Evolutionary conservation across 2,797 vertebrate genomes (phyloP).

Genomic region (Synaphobranchus kaupii): DNA sequence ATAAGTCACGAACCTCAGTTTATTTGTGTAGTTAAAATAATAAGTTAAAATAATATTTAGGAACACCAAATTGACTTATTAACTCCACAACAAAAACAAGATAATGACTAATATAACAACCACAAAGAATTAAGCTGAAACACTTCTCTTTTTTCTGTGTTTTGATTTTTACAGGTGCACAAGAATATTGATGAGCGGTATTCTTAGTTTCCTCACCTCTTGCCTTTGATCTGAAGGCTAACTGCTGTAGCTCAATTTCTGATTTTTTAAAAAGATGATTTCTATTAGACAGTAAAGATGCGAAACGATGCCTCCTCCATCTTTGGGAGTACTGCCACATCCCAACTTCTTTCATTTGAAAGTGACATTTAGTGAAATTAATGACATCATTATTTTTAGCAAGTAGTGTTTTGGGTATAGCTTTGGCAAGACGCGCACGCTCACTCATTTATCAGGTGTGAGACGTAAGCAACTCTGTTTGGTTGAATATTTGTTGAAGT

Average conservation of each 20-base stretch:
- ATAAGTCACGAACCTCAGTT: constrained; percentile 4
- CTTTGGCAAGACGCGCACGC: not conserved
- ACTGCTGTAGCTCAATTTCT: no score
- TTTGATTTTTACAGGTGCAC: not conserved
- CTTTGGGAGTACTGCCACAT: not conserved
- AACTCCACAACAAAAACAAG: not conserved
- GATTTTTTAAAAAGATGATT: no score
- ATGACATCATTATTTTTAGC: not conserved
- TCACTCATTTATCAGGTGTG: not conserved
- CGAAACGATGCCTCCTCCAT: not conserved
- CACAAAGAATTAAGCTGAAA: not conserved
- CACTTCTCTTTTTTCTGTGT: not conserved
- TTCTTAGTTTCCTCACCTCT: no score
- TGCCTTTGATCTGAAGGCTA: no score
- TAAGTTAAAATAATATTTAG: not conserved
- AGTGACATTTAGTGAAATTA: not conserved
- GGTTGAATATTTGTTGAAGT: not conserved
- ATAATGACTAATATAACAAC: not conserved
- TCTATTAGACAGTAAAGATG: not conserved
- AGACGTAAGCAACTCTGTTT: not conserved
- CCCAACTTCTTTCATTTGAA: not conserved
- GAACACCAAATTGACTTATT: not conserved
- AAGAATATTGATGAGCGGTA: not conserved
- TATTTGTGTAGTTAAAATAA: not conserved
- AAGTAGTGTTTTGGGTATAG: not conserved